phyloP scores from a whole-genome alignment of 2,797 vertebrate species.

The Sebastes diaconus region DNA sequence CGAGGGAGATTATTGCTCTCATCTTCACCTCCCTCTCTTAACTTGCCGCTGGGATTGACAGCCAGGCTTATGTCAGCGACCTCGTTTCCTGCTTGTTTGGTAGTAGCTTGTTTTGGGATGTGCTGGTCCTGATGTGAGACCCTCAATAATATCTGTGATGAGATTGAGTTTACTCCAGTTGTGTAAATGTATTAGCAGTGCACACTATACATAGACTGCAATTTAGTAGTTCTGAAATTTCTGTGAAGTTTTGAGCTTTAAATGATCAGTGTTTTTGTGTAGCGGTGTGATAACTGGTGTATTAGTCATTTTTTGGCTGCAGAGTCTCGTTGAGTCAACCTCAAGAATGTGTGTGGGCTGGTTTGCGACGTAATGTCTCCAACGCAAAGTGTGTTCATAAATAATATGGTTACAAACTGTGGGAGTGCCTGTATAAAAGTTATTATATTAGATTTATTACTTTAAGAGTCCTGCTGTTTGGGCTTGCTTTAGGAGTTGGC shows the following conservation, averaged over 20 bases:
- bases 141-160: not conserved
- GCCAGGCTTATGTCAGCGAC: conserved; percentile 67
- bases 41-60: conserved; percentile 49
- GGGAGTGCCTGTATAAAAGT: conserved; percentile 4
- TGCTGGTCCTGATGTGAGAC: conserved; percentile 26
- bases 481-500: conserved; percentile 11
- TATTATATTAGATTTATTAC: not conserved
- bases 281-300: not conserved
- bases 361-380: conserved; percentile 48
- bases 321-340: conserved; percentile 36
- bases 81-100: conserved; percentile 62
- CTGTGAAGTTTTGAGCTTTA: not conserved
- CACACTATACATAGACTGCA: not conserved
- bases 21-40: conserved; percentile 62
- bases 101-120: conserved; percentile 24
- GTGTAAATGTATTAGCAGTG: not conserved
- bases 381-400: conserved; percentile 33
- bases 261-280: not conserved
- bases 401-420: conserved; percentile 10
- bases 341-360: conserved; percentile 53
- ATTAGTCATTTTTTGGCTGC: not conserved
- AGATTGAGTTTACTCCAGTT: not conserved
- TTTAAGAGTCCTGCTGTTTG: not conserved
- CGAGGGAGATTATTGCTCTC: conserved; percentile 64
- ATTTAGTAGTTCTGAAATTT: not conserved